Evolutionary conservation across 2,888 invertebrate genomes (phyloP), one percentile per base, ranked within the genome.

Genomic region (Acronicta psi): DNA sequence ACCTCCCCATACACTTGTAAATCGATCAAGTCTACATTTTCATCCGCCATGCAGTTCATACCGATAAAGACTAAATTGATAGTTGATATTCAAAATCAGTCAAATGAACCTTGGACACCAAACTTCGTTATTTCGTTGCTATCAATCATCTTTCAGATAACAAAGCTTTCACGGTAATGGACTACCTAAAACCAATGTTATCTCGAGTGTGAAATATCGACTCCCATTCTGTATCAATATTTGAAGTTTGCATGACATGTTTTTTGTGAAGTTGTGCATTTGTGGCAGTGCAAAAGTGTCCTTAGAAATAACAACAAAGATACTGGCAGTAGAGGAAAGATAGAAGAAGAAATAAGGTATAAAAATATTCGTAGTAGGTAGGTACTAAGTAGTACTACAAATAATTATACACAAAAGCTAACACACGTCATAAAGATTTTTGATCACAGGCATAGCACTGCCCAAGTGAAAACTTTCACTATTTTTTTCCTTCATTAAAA

Each of bases 141-240:
- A 80, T 80, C 81, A 79, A 82, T 81, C 80, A 76, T 67, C 52
- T 69, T 59, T 29, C 9, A 51, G 92, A 93, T 93, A 93, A 90
- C 84, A 92, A 91, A 86, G 89, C 93, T 93, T 93, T 93, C 83
- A 92, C 82, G 76, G 75, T 92, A 93, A 93, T 93, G 91, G 88
- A 90, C 86, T 88, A 75, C 77, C 77, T 73, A 67, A 77, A 68
- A 81, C 75, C 73, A 58, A 59, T 69, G 77, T 80, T 89, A 91
- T 91, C 91, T 87, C 66, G 55, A 87, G 85, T 83, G 47, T 59
- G 49, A 50, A 44, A 58, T 57, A 59, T 62, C 42, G 51, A 60
- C 37, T 51, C 37, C 31, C 49, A 65, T 63, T 50, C 60, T 54
- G 55, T 50, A 52, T 36, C 13, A 44, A 67, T 61, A 57, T 56